Percentiles rank a stretch among this genome's conserved stretches.
These are phyloP conservation scores for Chrysina gloriosa DNA, from an alignment of 2,888 invertebrate species.

Conservation along the genomic window DNA sequence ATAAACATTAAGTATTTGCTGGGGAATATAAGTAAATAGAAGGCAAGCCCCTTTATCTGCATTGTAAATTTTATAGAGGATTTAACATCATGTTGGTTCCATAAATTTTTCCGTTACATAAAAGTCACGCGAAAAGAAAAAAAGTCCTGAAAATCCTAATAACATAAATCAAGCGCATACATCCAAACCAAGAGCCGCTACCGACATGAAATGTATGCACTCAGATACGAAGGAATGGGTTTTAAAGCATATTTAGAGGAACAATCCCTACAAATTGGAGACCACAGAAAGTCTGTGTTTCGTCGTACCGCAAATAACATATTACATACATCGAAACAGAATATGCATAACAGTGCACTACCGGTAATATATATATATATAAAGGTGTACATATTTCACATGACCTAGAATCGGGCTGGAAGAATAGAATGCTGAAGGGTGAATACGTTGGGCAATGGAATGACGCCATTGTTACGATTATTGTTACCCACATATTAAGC, in stretches of 20 bases:
- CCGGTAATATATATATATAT: not conserved
- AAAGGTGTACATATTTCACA: not conserved
- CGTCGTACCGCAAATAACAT: constrained; percentile 20
- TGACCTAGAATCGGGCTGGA: constrained; percentile 5
- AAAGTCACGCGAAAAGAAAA: constrained; percentile 15
- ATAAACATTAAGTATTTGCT: too few species aligned
- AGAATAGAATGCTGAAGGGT: not conserved
- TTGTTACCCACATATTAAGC: not conserved
- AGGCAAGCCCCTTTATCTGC: not conserved
- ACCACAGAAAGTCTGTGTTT: constrained; percentile 29
- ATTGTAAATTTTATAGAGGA: constrained; percentile 15
- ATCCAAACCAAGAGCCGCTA: not conserved
- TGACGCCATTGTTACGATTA: not conserved
- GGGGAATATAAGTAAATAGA: not conserved
- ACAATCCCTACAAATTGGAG: constrained; percentile 37
- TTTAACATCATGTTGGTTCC: constrained; percentile 9
- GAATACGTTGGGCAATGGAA: not conserved
- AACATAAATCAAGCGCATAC: constrained; percentile 31
- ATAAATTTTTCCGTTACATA: constrained; percentile 16
- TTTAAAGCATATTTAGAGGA: constrained; percentile 32
- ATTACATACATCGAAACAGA: constrained; percentile 24
- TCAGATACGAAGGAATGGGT: constrained; percentile 9
- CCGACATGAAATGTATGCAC: constrained; percentile 34
- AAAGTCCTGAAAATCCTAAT: constrained; percentile 20
- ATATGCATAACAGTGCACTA: constrained; percentile 11